Percentiles rank a stretch among this genome's conserved stretches.
Conservation (phyloP, 1,140 invertebrate genomes). For the Campoletis sonorensis region DNA sequence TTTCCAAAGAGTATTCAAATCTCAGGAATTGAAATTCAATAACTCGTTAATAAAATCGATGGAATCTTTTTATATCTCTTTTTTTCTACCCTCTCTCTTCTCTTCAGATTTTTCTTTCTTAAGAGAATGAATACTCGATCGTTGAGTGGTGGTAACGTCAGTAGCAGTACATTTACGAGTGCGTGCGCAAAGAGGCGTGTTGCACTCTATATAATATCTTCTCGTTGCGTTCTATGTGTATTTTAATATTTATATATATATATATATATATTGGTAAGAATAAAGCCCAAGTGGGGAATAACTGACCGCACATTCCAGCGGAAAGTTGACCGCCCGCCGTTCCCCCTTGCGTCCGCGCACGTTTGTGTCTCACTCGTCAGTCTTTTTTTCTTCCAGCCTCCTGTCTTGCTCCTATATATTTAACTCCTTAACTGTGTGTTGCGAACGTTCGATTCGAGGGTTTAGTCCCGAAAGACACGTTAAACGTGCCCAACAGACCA, state of each 20-base stretch:
- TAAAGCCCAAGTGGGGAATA: constrained; percentile 58
- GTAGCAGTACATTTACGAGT: constrained; percentile 29
- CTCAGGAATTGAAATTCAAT: background rate
- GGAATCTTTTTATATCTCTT: background rate
- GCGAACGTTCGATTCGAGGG: background rate
- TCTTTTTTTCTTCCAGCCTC: background rate
- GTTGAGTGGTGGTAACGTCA: constrained; percentile 17
- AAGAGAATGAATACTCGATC: background rate
- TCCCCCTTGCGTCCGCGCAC: constrained; percentile 53
- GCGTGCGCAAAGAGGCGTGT: constrained; percentile 13
- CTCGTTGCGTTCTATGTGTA: background rate
- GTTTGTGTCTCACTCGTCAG: background rate
- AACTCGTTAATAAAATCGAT: background rate
- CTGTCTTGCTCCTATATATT: background rate
- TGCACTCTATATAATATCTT: constrained; percentile 26
- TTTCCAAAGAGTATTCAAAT: background rate
- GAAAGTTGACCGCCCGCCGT: constrained; percentile 64
- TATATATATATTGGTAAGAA: background rate
- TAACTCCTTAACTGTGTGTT: constrained; percentile 1
- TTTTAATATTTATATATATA: constrained; percentile 37
- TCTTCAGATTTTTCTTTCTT: background rate
- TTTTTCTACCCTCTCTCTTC: no score
- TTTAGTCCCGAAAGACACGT: constrained; percentile 6
- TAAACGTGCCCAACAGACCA: constrained; percentile 21
- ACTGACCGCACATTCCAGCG: constrained; percentile 69